These are phyloP conservation scores for Zygaena filipendulae DNA, from an alignment of 2,888 invertebrate genomes.

Conservation along the genomic window DNA sequence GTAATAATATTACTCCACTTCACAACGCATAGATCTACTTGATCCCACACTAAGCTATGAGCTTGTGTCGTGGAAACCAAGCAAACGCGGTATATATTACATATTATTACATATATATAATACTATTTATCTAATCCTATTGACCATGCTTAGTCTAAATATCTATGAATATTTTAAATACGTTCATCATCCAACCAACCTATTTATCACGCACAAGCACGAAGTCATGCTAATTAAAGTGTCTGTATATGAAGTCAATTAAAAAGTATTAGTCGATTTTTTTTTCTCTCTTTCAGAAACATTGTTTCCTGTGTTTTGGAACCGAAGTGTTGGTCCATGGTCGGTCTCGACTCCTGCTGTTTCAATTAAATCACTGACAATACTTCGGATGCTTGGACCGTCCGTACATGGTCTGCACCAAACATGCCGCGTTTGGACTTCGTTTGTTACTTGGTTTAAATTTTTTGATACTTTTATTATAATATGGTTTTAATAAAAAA, in stretches of 20 bases:
- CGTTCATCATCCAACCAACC: not conserved
- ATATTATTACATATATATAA: no score
- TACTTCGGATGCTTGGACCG: slow-evolving; percentile 55
- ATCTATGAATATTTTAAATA: no score
- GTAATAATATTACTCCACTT: no score
- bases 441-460: slow-evolving; percentile 19
- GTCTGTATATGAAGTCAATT: slow-evolving; percentile 53
- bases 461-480: slow-evolving; percentile 30
- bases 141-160: no score
- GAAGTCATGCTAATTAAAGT: slow-evolving; percentile 48
- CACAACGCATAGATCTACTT: no score
- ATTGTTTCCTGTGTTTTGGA: slow-evolving; percentile 50
- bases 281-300: slow-evolving; percentile 57
- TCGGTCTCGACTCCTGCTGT: slow-evolving; percentile 52
- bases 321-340: slow-evolving; percentile 29
- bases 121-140: no score
- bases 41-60: no score
- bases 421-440: slow-evolving; percentile 38
- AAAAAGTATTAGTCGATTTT: slow-evolving; percentile 47
- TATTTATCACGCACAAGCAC: slow-evolving; percentile 44
- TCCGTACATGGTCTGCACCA: slow-evolving; percentile 49
- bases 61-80: no score
- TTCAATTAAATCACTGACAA: slow-evolving; percentile 68
- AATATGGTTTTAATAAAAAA: not conserved
- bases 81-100: no score